Base-by-base conservation (phyloP, 2,888 invertebrate genomes). In the Morpho achilles region DNA sequence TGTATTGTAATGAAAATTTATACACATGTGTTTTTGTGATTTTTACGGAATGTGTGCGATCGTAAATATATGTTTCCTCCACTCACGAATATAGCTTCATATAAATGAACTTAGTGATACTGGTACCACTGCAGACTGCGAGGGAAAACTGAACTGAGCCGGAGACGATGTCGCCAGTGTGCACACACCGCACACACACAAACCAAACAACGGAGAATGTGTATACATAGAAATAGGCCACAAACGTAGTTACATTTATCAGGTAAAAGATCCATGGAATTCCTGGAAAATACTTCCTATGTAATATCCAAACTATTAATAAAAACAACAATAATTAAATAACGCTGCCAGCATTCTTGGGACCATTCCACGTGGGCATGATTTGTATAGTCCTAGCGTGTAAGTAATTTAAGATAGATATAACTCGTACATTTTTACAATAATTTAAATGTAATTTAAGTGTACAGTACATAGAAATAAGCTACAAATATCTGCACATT, bases 391-490 rank as follows among this genome's bases (percentile, higher is more conserved):
- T n/a, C n/a, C n/a, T n/a, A n/a, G n/a, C n/a, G n/a, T n/a, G n/a
- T n/a, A n/a, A n/a, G n/a, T n/a, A n/a, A n/a, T n/a, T n/a, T n/a
- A n/a, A n/a, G n/a, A n/a, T n/a, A n/a, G n/a, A n/a, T n/a, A n/a
- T n/a, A n/a, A n/a, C n/a, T n/a, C n/a, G n/a, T n/a, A n/a, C n/a
- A n/a, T n/a, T n/a, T n/a, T n/a, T n/a, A n/a, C n/a, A n/a, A n/a
- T n/a, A n/a, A n/a, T n/a, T n/a, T n/a, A n/a, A n/a, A n/a, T n/a
- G n/a, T n/a, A n/a, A n/a, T n/a, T n/a, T n/a, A n/a, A n/a, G n/a
- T n/a, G n/a, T n/a, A n/a, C n/a, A n/a, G n/a, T 9, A 49, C 43
- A 23, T 55, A 55, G 10, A 55, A 8, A 59, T 80, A 82, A 8
- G 66, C 8, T 22, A n/a, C 39, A 41, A 22, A 6, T n/a, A n/a